These are phyloP conservation scores for Arizona elegans DNA, from an alignment of 2,113 vertebrate genomes.

Conservation along the genomic window DNA sequence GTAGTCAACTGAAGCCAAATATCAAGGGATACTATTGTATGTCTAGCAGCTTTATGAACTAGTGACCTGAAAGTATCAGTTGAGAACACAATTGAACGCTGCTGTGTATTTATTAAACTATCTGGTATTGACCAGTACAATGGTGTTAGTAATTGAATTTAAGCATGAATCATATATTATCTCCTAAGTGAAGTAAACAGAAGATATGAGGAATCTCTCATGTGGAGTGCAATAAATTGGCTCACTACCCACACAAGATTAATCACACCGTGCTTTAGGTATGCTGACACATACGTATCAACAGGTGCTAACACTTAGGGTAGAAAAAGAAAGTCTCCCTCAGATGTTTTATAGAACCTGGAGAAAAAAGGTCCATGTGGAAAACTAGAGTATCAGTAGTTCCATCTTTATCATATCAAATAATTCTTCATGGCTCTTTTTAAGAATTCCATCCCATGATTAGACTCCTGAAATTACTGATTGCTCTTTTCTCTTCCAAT, in stretches of 20 bases:
- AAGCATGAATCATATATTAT: conserved; percentile 31
- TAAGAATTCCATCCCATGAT: background rate
- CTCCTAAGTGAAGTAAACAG: background rate
- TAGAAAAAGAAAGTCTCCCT: background rate
- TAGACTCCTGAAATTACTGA: background rate
- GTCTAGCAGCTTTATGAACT: conserved; percentile 38
- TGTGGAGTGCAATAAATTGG: background rate
- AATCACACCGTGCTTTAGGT: background rate
- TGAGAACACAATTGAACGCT: background rate
- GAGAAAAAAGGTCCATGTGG: background rate
- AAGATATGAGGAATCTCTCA: conserved; percentile 12
- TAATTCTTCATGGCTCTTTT: background rate
- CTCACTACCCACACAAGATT: background rate
- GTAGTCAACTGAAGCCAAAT: conserved; percentile 21
- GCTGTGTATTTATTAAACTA: conserved; percentile 24
- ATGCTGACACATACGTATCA: background rate
- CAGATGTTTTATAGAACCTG: background rate
- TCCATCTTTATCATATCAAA: background rate
- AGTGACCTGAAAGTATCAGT: conserved; percentile 36
- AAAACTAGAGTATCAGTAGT: background rate
- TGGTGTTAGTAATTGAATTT: conserved; percentile 25
- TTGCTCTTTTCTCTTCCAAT: background rate
- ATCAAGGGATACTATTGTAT: conserved; percentile 7
- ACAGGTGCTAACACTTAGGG: background rate
- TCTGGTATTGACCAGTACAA: conserved; percentile 35